phyloP scores from a whole-genome alignment of 2,113 vertebrate species.

The Leptosomus discolor region DNA sequence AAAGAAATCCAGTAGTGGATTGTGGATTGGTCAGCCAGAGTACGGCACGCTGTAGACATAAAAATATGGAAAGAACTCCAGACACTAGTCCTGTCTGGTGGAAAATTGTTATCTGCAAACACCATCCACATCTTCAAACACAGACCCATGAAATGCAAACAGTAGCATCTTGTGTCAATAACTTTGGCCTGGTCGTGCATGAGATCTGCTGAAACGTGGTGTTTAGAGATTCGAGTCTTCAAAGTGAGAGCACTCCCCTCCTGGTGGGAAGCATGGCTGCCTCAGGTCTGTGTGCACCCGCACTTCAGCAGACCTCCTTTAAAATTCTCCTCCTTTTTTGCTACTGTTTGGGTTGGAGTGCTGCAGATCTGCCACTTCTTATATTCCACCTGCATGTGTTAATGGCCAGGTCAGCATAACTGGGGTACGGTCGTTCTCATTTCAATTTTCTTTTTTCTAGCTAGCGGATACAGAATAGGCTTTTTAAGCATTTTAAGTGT shows the following conservation, averaged over 20 bases:
- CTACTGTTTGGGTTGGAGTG: neutral
- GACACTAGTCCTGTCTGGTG: neutral
- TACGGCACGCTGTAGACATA: neutral
- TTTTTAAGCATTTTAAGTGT: neutral
- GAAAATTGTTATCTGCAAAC: conserved; percentile 58
- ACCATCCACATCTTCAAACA: conserved; percentile 24
- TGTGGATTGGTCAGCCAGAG: conserved; percentile 16
- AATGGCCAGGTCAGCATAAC: neutral
- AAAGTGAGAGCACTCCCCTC: neutral
- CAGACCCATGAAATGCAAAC: conserved; percentile 8
- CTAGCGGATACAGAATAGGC: neutral
- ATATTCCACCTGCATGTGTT: neutral
- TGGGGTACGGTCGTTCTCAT: neutral
- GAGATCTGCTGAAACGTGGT: neutral
- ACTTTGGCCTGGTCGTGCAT: neutral
- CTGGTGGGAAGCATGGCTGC: neutral
- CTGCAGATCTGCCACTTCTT: neutral
- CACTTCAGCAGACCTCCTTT: neutral
- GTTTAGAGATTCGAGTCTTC: neutral
- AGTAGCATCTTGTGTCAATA: conserved; percentile 24
- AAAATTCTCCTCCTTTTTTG: neutral
- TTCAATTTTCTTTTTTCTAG: neutral
- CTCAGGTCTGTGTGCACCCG: neutral
- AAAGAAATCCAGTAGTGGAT: conserved; percentile 29
- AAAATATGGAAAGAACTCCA: conserved; percentile 42